phyloP scores from a whole-genome alignment of 2,888 invertebrate species.

The Hylaea fasciaria region DNA sequence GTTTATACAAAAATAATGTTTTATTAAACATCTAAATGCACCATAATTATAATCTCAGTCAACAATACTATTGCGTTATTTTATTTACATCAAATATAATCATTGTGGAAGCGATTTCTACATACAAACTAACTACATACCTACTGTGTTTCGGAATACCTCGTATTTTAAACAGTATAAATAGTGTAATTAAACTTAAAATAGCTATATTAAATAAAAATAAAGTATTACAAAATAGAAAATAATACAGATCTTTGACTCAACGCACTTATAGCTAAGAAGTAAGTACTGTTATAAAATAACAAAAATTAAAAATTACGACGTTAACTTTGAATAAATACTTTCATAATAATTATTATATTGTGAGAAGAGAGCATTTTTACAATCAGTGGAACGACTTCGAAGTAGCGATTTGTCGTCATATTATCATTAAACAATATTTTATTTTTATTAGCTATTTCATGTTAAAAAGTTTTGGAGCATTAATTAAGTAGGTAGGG shows the following conservation, averaged over 20 bases:
- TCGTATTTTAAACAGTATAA: constrained; percentile 81
- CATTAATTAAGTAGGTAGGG: too few species aligned
- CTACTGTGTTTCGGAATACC: constrained; percentile 80
- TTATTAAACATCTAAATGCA: constrained; percentile 72
- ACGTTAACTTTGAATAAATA: constrained; percentile 81
- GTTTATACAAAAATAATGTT: constrained; percentile 48
- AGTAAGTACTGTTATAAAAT: constrained; percentile 77
- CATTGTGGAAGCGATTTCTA: constrained; percentile 72
- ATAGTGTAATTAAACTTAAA: constrained; percentile 67
- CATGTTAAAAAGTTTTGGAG: too few species aligned
- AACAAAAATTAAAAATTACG: constrained; percentile 71
- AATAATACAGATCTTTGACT: constrained; percentile 86
- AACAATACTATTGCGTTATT: constrained; percentile 75
- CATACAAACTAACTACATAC: constrained; percentile 69
- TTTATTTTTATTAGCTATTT: background rate
- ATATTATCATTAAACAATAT: constrained; percentile 32
- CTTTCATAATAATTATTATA: constrained; percentile 63
- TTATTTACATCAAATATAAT: constrained; percentile 61
- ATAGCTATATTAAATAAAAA: constrained; percentile 74
- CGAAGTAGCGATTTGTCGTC: constrained; percentile 37
- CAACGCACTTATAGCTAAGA: constrained; percentile 77
- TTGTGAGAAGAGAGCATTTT: constrained; percentile 73
- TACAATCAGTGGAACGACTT: constrained; percentile 55
- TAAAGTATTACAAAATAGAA: constrained; percentile 83
- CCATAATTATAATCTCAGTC: constrained; percentile 77